Evolutionary conservation across 1,140 invertebrate species (phyloP).

Genomic region (Bombus affinis): DNA sequence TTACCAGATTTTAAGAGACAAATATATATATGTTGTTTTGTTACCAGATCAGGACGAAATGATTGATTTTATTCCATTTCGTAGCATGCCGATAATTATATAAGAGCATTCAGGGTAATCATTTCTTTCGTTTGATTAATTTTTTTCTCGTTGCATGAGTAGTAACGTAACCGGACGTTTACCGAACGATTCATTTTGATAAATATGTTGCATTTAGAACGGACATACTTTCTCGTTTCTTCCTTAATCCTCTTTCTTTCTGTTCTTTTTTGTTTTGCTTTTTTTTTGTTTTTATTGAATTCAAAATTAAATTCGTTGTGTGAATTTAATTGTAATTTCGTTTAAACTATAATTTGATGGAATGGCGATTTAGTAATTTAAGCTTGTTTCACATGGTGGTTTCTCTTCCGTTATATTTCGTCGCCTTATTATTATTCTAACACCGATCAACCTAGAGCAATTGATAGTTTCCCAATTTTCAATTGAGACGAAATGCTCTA

Average conservation of each 20-base stretch:
- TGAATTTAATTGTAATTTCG: neutral
- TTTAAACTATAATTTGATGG: neutral
- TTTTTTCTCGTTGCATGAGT: neutral
- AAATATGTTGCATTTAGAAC: neutral
- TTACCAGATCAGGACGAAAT: neutral
- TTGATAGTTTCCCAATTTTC: too few relatives aligned
- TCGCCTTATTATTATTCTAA: neutral
- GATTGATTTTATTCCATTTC: neutral
- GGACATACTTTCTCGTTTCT: too few relatives aligned
- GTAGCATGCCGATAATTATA: neutral
- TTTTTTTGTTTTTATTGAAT: too few relatives aligned
- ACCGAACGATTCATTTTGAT: neutral
- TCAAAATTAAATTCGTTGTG: too few relatives aligned
- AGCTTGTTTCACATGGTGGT: neutral
- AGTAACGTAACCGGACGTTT: neutral
- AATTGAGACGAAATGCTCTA: too few relatives aligned
- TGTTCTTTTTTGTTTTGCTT: too few relatives aligned
- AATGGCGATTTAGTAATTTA: neutral
- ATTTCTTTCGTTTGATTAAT: neutral
- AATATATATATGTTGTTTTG: conserved; percentile 44
- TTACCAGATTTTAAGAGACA: conserved; percentile 33
- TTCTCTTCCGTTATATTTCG: neutral
- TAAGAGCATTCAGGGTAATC: too few relatives aligned
- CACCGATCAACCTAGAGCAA: neutral
- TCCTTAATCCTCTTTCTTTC: neutral